A percentile compares a stretch with the other conserved stretches of the same genome.
These are phyloP conservation scores for Hemibates koningsi DNA, from an alignment of 2,113 vertebrate genomes.

Conservation along the genomic window DNA sequence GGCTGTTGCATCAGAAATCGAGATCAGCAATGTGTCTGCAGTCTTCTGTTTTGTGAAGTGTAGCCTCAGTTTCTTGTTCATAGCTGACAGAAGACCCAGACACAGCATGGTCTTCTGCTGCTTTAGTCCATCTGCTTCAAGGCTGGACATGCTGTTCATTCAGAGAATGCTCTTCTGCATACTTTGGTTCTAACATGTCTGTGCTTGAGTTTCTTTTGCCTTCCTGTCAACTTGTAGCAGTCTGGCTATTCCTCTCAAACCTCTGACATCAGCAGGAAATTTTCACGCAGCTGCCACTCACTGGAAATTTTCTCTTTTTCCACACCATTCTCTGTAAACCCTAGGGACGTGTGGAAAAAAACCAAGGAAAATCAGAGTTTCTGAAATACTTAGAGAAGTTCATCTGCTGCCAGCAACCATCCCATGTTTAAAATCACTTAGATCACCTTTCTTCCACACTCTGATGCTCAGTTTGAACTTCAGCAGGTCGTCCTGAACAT, in stretches of 20 bases:
- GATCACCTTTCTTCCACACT: neutral
- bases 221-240: neutral
- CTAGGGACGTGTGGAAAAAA: neutral
- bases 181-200: neutral
- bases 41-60: neutral
- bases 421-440: neutral
- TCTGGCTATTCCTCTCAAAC: neutral
- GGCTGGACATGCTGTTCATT: neutral
- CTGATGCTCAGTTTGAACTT: neutral
- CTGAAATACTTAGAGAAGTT: neutral
- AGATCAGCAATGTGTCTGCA: neutral
- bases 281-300: neutral
- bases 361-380: neutral
- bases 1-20: neutral
- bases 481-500: neutral
- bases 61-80: neutral
- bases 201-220: neutral
- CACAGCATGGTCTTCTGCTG: neutral
- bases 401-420: neutral
- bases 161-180: neutral
- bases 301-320: neutral
- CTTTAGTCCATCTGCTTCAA: neutral
- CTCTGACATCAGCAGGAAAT: neutral
- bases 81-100: neutral
- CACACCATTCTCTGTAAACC: neutral